Evolutionary conservation across 2,888 invertebrate genomes (phyloP).

Genomic region (Mantis religiosa): DNA sequence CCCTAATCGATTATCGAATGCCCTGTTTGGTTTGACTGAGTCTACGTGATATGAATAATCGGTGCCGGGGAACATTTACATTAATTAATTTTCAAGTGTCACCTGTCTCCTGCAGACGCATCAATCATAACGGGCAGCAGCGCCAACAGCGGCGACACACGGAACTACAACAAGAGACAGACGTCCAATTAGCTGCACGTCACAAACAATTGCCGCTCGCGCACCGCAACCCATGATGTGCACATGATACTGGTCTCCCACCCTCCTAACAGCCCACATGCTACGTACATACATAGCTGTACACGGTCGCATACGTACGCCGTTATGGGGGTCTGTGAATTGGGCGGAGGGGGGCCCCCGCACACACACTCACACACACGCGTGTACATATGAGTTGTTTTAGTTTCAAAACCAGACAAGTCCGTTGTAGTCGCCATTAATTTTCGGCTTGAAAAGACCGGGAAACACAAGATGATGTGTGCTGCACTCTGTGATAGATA

Average conservation of each 20-base stretch:
- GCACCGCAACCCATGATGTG: conserved; percentile 19
- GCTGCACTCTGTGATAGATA: not conserved
- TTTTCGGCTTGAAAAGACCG: conserved; percentile 1
- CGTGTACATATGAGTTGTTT: not conserved
- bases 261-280: not conserved
- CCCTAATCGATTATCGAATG: conserved; percentile 23
- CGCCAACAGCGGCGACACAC: conserved; percentile 19
- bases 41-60: conserved; percentile 24
- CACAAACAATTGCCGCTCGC: conserved; percentile 28
- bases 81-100: conserved; percentile 31
- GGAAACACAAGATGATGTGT: not conserved
- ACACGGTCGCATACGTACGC: not conserved
- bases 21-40: conserved; percentile 21
- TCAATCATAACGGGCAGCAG: conserved; percentile 26
- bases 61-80: conserved; percentile 27
- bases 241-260: conserved; percentile 9
- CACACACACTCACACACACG: not conserved
- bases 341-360: no score
- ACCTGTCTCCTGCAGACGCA: conserved; percentile 27
- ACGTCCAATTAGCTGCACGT: conserved; percentile 28
- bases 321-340: not conserved
- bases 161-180: conserved; percentile 19
- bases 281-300: not conserved
- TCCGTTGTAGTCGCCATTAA: conserved; percentile 1
- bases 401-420: conserved; percentile 3